phyloP scores from a whole-genome alignment of 2,113 vertebrate species.

The Entosphenus tridentatus region DNA sequence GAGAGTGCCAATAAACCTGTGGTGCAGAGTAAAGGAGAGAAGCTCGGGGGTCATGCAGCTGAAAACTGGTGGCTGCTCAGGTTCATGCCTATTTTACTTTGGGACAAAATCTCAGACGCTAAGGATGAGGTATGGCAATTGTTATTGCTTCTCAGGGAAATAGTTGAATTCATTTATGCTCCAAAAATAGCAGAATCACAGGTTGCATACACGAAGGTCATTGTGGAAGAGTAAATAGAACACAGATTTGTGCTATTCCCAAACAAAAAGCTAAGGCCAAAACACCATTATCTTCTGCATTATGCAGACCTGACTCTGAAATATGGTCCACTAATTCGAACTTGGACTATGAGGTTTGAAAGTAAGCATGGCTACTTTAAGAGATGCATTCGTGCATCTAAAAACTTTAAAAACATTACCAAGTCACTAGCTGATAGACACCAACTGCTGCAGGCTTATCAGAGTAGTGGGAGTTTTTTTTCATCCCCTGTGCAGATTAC shows the following conservation, averaged over 20 bases:
- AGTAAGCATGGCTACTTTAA: slow-evolving; percentile 11
- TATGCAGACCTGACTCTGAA: slow-evolving; percentile 11
- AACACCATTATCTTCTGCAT: slow-evolving; percentile 13
- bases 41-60: slow-evolving; percentile 12
- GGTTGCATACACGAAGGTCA: slow-evolving; percentile 9
- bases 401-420: slow-evolving; percentile 11
- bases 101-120: slow-evolving; percentile 10
- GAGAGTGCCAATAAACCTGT: slow-evolving; percentile 11
- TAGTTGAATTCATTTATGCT: slow-evolving; percentile 11
- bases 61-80: slow-evolving; percentile 13
- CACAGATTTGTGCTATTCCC: slow-evolving; percentile 10
- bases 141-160: slow-evolving; percentile 10
- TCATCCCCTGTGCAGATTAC: too few species aligned
- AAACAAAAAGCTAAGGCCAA: slow-evolving; percentile 11
- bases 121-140: slow-evolving; percentile 10
- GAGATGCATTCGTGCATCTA: slow-evolving; percentile 10
- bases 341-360: slow-evolving; percentile 12
- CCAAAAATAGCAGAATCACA: slow-evolving; percentile 11
- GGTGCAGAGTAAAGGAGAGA: slow-evolving; percentile 10
- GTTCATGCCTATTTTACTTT: slow-evolving; percentile 11
- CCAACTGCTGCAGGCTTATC: slow-evolving; percentile 10
- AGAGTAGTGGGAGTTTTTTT: not conserved
- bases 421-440: slow-evolving; percentile 11
- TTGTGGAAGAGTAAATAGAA: slow-evolving; percentile 8
- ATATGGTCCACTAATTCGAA: slow-evolving; percentile 13